Evolutionary conservation across 1,140 invertebrate genomes (phyloP).

Genomic region (Orchestia grillus): DNA sequence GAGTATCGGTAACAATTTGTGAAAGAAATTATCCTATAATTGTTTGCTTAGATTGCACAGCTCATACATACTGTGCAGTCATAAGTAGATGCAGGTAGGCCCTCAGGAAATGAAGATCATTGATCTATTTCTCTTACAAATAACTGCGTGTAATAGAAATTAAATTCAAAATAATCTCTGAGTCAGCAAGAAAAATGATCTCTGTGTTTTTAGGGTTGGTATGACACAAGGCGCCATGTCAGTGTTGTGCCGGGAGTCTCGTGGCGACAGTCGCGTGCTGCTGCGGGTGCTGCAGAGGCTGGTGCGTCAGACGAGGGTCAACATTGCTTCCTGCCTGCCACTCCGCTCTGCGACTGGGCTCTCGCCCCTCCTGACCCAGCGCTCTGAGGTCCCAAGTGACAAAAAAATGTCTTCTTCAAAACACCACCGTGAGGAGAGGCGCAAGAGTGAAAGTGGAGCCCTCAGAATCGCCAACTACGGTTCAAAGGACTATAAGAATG

Average conservation of each 20-base stretch:
- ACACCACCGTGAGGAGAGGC: neutral
- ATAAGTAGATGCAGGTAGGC: too few species aligned
- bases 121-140: too few species aligned
- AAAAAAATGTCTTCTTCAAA: neutral
- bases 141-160: too few species aligned
- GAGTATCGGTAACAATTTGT: too few species aligned
- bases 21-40: too few species aligned
- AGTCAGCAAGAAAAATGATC: neutral
- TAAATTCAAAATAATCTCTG: too few species aligned
- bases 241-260: neutral
- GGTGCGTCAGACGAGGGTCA: neutral
- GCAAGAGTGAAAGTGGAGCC: slow-evolving; percentile 8
- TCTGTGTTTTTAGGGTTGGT: neutral
- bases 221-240: slow-evolving; percentile 34
- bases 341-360: neutral
- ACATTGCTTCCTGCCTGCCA: neutral
- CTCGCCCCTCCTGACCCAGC: neutral
- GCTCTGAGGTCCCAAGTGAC: neutral
- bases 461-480: slow-evolving; percentile 30
- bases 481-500: slow-evolving; percentile 4
- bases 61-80: too few species aligned
- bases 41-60: too few species aligned
- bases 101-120: too few species aligned
- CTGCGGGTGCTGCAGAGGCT: neutral
- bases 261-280: neutral